Base-by-base conservation (phyloP, 64 coral and sea anemone genomes). In the Dendronephthya gigantea region DNA sequence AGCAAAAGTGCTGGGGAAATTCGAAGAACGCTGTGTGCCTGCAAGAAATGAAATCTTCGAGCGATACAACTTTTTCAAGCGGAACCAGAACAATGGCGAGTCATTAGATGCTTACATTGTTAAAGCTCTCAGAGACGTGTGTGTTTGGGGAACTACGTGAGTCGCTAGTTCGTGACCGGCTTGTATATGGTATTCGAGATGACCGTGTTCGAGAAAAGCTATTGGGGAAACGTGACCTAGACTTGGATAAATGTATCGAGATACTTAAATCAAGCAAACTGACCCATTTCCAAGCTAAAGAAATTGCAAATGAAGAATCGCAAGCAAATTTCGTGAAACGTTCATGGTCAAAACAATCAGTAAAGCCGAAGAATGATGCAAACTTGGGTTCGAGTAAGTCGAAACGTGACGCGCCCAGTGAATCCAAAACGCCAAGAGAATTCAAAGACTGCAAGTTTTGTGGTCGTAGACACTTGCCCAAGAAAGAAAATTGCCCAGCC, bases 131-230 rank as follows among this genome's bases (percentile, higher is more conserved):
- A 27, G 82, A 84, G 82, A 45, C 82, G 9, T 83, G 88, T 84
- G 88, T 38, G 83, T 89, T 89, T 89, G 36, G 88, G 36, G 50
- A 51, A 41, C 82, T 84, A 25, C 59, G 51, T 84, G 88, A 84
- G 51, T 82, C 72, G 41, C 70, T 90, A 16, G 68, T 90, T 82
- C 74, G 83, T 16, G 89, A 90, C 48, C 49, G 50, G 17, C 33
- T 90, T 31, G 45, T 90, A 31, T 76, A 82, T 41, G 84, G 89
- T 48, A 56, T 90, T 33, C 51, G 68, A n/a, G 89, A 90, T 84
- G 85, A 87, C 82, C 83, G 79, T 50, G 82, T 86, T 84, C 40
- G 90, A 36, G 45, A 91, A 88, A 91, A 39, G 81, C 85, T 91
- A 29, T 82, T 91, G 40, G 72, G 85, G 79, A 84, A 87, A 62